Evolutionary conservation across 2,797 vertebrate genomes (phyloP).

Genomic region (Gambelia wislizenii): DNA sequence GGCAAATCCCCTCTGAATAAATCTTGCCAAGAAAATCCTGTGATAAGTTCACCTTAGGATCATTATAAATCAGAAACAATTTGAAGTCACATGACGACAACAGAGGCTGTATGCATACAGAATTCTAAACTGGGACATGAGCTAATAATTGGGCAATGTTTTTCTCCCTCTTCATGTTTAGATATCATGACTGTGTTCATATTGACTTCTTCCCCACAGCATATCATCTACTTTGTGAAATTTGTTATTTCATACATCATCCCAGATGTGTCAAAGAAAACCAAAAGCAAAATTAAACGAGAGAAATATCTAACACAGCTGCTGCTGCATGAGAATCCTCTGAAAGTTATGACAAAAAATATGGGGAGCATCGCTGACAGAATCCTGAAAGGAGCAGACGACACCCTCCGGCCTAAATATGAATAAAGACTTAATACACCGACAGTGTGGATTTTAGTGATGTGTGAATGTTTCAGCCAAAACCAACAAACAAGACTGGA

Average conservation of each 20-base stretch:
- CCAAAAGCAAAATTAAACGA: slow-evolving; percentile 89
- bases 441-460: slow-evolving; percentile 31
- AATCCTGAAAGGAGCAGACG: slow-evolving; percentile 51
- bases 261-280: slow-evolving; percentile 87
- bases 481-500: slow-evolving; percentile 1
- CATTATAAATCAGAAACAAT: too few relatives aligned
- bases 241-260: slow-evolving; percentile 90
- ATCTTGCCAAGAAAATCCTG: too few relatives aligned
- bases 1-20: too few relatives aligned
- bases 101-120: background rate
- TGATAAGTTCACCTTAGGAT: too few relatives aligned
- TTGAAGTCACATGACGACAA: background rate
- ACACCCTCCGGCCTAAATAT: slow-evolving; percentile 66
- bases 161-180: background rate
- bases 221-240: slow-evolving; percentile 92
- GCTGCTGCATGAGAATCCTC: slow-evolving; percentile 87
- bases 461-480: slow-evolving; percentile 8
- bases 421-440: slow-evolving; percentile 65
- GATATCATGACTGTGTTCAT: slow-evolving; percentile 44
- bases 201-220: slow-evolving; percentile 79
- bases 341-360: slow-evolving; percentile 84
- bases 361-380: slow-evolving; percentile 73
- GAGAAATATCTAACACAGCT: slow-evolving; percentile 92
- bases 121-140: background rate
- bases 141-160: background rate